These are phyloP conservation scores for Glaucomys volans DNA, from an alignment of 2,113 vertebrate genomes.

Conservation along the genomic window DNA sequence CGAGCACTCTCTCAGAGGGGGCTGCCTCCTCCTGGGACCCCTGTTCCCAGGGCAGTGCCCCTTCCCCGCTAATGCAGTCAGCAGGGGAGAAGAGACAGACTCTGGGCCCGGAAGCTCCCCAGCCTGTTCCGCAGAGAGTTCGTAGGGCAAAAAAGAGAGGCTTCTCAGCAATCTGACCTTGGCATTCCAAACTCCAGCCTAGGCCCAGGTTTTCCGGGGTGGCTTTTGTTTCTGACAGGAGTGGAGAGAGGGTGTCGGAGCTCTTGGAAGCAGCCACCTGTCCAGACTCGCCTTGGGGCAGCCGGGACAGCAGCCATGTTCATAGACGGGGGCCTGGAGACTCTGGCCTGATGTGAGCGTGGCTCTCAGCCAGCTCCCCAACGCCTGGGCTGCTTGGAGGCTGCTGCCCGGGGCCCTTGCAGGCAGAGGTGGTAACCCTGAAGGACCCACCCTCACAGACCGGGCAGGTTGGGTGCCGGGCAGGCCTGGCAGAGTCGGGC, in stretches of 20 bases:
- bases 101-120: not conserved
- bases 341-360: not conserved
- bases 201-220: not conserved
- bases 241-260: not conserved
- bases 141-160: not conserved
- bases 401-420: no score
- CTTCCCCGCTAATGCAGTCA: not conserved
- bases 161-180: constrained; percentile 4
- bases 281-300: not conserved
- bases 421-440: no score
- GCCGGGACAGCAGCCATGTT: not conserved
- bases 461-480: not conserved
- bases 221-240: not conserved
- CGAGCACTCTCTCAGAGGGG: not conserved
- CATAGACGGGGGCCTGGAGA: not conserved
- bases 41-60: not conserved
- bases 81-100: not conserved
- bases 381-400: not conserved
- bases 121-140: not conserved
- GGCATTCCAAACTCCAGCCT: not conserved
- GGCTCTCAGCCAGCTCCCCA: not conserved
- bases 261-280: not conserved
- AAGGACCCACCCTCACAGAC: not conserved
- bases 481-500: not conserved
- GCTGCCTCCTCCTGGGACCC: not conserved